Evolutionary conservation across 2,888 invertebrate species (phyloP), one percentile per base, ranked within the genome.

Genomic region (Chloroclysta siterata): DNA sequence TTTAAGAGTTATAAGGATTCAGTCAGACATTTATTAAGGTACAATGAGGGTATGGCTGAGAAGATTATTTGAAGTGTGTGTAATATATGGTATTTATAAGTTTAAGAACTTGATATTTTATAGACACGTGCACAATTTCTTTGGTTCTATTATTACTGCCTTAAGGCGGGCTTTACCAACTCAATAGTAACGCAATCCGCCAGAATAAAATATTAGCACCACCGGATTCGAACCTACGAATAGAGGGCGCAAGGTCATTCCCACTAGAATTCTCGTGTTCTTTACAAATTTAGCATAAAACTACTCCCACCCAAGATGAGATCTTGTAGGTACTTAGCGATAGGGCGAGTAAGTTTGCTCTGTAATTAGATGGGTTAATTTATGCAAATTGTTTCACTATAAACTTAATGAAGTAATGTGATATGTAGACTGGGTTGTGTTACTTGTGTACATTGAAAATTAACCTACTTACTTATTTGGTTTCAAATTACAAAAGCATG

Each of bases 1-100:
- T 70, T 68, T 63, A 68, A 71, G 70, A 69, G 68, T 71, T 71
- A 72, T 72, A 71, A 70, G 72, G 71, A 70, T 72, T 72, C 59
- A 57, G 69, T 68, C 22, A 65, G 72, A 72, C 69, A 67, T 71
- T 72, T 72, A 72, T 72, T 72, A 71, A 71, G 70, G 72, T 69
- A 60, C 54, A 64, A 64, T 53, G 68, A 59, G 60, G 61, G 63
- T 68, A 58, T 57, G 60, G 64, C 58, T 54, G 53, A 60, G 65
- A 52, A 63, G 62, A 62, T 64, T 65, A 65, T 65, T 65, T 65
- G 65, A 65, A 65, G 61, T 61, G 57, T 65, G 44, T 53, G 65
- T 61, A 57, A 61, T 61, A 61, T 61, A 60, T 58, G 39, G 46
- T 61, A 65, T 60, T 65, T 65, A 65, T 65, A 57, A 53, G 41